Evolutionary conservation across 2,888 invertebrate species (phyloP), one percentile per base, ranked within the genome.

Genomic region (Agrenia bidenticulata): DNA sequence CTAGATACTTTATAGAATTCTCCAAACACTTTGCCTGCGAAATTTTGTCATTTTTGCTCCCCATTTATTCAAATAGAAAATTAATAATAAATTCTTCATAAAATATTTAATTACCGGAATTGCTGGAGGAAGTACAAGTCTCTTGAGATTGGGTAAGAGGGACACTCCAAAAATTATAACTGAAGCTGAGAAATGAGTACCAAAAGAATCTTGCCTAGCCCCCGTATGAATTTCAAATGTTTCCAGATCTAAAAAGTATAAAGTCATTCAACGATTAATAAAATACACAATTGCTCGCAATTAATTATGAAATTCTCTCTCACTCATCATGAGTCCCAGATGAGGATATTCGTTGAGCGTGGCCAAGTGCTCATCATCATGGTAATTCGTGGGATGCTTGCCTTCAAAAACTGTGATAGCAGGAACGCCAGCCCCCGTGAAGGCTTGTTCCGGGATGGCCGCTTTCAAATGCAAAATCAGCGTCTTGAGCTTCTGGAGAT

Each of bases 11-110:
- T 24, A 71, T 61, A 1, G 68, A 61, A 50, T 66, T 67, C 54
- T 71, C 71, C 61, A 71, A 26, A 50, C 68, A 69, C 57, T 67
- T 68, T 57, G 68, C 64, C 67, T 68, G 45, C 13, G 37, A 63
- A 26, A 49, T 17, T 49, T 19, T n/a, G 21, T 13, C 7, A 17
- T 13, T n/a, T 49, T 49, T 17, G n/a, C 7, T n/a, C 7, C 9
- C 9, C 17, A 49, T 9, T n/a, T 13, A 17, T 9, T 11, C 5
- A 19, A 56, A 32, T 19, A 9, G 41, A 21, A 19, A 49, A 19
- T 9, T n/a, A 49, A n/a, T n/a, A n/a, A n/a, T n/a, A n/a, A 7
- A 53, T 15, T 53, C 2, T 53, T 9, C 26, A 53, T 53, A n/a
- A n/a, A n/a, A n/a, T n/a, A n/a, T n/a, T n/a, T n/a, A 32, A 32